Conservation (phyloP, 2,888 invertebrate species). For the Pammene aurita region DNA sequence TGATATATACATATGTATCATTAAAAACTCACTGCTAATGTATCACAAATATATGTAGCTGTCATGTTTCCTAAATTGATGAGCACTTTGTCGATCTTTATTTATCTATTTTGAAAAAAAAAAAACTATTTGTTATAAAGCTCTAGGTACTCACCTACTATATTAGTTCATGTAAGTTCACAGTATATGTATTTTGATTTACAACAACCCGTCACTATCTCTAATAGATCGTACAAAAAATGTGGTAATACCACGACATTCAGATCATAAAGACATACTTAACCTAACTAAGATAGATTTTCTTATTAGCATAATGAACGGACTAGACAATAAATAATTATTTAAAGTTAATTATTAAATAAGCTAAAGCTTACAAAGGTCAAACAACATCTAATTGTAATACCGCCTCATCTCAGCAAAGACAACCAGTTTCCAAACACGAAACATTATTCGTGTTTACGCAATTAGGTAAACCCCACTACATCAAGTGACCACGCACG, state of each 20-base stretch:
- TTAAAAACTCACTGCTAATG: too few species aligned
- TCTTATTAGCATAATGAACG: not conserved
- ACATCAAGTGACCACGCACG: conserved; percentile 25
- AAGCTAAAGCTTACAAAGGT: not conserved
- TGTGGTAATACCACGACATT: too few species aligned
- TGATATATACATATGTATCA: too few species aligned
- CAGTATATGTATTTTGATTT: too few species aligned
- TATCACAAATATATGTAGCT: not conserved
- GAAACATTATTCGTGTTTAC: conserved; percentile 32
- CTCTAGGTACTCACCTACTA: not conserved
- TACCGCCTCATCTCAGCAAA: conserved; percentile 10
- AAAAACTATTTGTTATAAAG: not conserved
- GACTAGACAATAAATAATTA: not conserved
- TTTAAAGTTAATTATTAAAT: not conserved
- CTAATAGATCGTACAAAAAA: too few species aligned
- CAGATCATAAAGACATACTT: too few species aligned
- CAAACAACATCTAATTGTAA: conserved; percentile 19
- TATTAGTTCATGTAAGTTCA: too few species aligned
- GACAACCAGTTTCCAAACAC: conserved; percentile 24
- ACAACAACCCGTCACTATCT: too few species aligned
- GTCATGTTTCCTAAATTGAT: conserved; percentile 6
- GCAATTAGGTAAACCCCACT: conserved; percentile 39
- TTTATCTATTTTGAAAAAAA: not conserved
- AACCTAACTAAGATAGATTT: not conserved
- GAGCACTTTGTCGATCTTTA: not conserved